phyloP scores from a whole-genome alignment of 2,113 vertebrate species.

The Scolopax mira region DNA sequence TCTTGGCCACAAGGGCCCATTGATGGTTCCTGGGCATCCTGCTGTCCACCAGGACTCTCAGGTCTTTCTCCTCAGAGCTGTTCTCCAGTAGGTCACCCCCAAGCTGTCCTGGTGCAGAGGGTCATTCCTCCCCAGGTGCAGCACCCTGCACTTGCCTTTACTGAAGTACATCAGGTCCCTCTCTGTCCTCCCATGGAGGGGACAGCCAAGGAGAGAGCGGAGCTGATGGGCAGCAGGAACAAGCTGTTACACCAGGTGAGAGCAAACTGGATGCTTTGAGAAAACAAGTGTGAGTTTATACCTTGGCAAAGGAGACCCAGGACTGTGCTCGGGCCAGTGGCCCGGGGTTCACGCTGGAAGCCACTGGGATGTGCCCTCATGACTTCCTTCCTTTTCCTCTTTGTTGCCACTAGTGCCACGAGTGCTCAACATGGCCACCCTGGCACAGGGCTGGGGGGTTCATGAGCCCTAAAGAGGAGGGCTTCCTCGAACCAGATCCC shows the following conservation, averaged over 20 bases:
- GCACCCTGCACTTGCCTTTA: no score
- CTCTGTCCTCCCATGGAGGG: not conserved
- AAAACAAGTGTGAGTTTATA: accelerated
- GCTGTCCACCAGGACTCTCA: no score
- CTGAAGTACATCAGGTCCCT: no score
- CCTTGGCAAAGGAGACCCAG: not conserved
- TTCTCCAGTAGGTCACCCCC: no score
- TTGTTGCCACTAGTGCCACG: not conserved
- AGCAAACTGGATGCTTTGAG: not conserved
- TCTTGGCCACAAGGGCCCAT: no score
- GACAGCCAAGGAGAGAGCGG: not conserved
- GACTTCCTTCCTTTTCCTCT: not conserved
- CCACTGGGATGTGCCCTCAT: not conserved
- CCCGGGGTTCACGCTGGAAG: not conserved
- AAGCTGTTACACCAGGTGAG: not conserved
- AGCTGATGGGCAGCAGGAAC: not conserved
- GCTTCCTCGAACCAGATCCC: not conserved
- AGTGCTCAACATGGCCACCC: accelerated
- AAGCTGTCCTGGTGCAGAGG: no score
- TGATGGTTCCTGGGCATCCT: no score
- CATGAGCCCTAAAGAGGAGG: not conserved
- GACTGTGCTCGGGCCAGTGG: not conserved
- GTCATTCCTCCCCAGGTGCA: no score
- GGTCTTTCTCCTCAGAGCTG: no score
- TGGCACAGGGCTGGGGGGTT: not conserved